A percentile compares a stretch with the other conserved stretches of the same genome.
These are phyloP conservation scores for Antheraea mylitta DNA, from an alignment of 1,140 invertebrate species.

Conservation along the genomic window DNA sequence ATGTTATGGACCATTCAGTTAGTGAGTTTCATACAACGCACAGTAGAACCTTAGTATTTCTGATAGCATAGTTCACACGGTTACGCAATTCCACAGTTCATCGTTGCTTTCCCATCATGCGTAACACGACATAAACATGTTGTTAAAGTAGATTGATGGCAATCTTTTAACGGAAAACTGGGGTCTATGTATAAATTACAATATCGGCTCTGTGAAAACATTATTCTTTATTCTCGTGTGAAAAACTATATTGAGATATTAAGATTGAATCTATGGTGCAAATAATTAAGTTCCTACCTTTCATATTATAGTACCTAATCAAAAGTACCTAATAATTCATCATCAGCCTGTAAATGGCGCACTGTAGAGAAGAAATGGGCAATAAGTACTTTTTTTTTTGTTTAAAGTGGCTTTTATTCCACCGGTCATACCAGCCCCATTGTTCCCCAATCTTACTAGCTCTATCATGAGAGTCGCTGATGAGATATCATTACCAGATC, in stretches of 20 bases:
- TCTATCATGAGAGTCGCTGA: too few relatives aligned
- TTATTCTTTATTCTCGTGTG: not conserved
- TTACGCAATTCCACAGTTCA: constrained; percentile 13
- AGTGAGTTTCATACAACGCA: not conserved
- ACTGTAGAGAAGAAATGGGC: too few relatives aligned
- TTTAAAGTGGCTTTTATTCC: too few relatives aligned
- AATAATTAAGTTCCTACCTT: not conserved
- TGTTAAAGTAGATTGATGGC: constrained; percentile 1
- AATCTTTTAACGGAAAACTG: not conserved
- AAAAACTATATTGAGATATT: not conserved
- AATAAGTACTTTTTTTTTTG: too few relatives aligned
- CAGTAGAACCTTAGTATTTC: not conserved
- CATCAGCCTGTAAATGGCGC: too few relatives aligned
- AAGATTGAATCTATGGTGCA: not conserved
- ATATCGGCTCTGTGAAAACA: not conserved
- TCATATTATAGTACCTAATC: too few relatives aligned
- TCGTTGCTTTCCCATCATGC: constrained; percentile 22
- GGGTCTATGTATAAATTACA: not conserved
- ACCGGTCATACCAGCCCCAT: too few relatives aligned
- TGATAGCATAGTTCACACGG: constrained; percentile 13
- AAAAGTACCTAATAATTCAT: too few relatives aligned
- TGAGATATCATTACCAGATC: too few relatives aligned
- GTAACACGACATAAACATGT: constrained; percentile 12
- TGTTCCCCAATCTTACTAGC: too few relatives aligned
- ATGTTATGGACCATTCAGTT: not conserved